phyloP scores from a whole-genome alignment of 2,888 invertebrate species.

The Altica lythri region DNA sequence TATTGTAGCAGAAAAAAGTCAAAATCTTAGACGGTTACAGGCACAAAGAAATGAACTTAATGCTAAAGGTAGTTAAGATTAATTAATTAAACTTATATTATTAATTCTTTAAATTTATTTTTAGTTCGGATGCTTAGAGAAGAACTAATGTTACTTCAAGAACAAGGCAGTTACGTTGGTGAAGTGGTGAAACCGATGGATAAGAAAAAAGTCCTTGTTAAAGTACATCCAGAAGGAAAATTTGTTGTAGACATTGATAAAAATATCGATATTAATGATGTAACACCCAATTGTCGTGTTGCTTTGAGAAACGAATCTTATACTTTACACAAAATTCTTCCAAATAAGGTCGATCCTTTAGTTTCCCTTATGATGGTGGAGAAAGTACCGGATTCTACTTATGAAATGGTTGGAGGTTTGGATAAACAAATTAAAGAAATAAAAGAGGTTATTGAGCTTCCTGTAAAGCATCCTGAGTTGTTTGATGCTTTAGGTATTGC shows the following conservation, averaged over 20 bases:
- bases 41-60: constrained; percentile 99
- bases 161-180: constrained; percentile 99
- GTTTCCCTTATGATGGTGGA: constrained; percentile 99
- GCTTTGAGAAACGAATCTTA: constrained; percentile 98
- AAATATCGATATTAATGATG: constrained; percentile 97
- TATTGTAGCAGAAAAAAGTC: constrained; percentile 95
- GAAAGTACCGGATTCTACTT: constrained; percentile 99
- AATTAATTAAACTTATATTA: neutral
- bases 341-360: constrained; percentile 98
- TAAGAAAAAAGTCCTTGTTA: constrained; percentile 98
- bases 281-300: constrained; percentile 96
- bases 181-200: constrained; percentile 99
- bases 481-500: constrained; percentile 96
- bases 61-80: constrained; percentile 78
- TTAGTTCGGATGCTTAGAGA: constrained; percentile 95
- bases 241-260: constrained; percentile 99
- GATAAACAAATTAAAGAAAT: constrained; percentile 99
- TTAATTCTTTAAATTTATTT: constrained; percentile 36
- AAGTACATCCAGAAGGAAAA: constrained; percentile 99
- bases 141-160: constrained; percentile 93
- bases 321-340: constrained; percentile 96
- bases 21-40: constrained; percentile 94
- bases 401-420: constrained; percentile 99
- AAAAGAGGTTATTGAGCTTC: constrained; percentile 98
- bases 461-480: constrained; percentile 99